phyloP scores from a whole-genome alignment of 2,113 vertebrate species.

The Conger conger region DNA sequence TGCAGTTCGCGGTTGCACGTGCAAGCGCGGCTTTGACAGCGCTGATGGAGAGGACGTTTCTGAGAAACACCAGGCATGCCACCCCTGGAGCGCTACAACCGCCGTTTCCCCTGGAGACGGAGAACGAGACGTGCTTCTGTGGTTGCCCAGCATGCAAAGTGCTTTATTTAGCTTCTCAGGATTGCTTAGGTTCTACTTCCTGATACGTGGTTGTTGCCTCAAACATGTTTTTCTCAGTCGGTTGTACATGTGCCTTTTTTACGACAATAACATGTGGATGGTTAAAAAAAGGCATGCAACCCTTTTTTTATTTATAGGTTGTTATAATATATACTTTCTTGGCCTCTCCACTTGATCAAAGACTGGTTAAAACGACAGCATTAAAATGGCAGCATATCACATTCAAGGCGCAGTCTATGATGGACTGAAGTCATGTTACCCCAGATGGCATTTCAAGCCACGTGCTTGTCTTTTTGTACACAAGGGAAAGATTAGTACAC shows the following conservation, averaged over 20 bases:
- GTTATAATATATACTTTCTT: too few relatives aligned
- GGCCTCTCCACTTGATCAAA: too few relatives aligned
- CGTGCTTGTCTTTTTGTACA: neutral
- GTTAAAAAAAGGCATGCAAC: neutral
- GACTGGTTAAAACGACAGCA: too few relatives aligned
- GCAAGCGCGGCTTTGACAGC: neutral
- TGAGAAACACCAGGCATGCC: neutral
- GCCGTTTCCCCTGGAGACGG: neutral
- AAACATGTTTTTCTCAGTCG: neutral
- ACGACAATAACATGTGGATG: neutral
- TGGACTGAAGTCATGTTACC: neutral
- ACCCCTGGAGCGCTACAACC: neutral
- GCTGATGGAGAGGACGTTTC: neutral
- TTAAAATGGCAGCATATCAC: too few relatives aligned
- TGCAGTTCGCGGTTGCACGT: neutral
- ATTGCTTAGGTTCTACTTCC: neutral
- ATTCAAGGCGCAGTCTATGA: neutral
- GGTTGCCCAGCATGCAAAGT: neutral
- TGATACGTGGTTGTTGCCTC: neutral
- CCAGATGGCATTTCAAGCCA: neutral
- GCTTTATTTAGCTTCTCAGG: neutral
- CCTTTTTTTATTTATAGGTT: neutral
- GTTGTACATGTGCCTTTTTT: neutral
- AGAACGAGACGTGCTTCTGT: neutral
- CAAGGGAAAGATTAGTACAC: neutral